Conservation (phyloP, 2,888 invertebrate genomes). For the Drosophila siamana region DNA sequence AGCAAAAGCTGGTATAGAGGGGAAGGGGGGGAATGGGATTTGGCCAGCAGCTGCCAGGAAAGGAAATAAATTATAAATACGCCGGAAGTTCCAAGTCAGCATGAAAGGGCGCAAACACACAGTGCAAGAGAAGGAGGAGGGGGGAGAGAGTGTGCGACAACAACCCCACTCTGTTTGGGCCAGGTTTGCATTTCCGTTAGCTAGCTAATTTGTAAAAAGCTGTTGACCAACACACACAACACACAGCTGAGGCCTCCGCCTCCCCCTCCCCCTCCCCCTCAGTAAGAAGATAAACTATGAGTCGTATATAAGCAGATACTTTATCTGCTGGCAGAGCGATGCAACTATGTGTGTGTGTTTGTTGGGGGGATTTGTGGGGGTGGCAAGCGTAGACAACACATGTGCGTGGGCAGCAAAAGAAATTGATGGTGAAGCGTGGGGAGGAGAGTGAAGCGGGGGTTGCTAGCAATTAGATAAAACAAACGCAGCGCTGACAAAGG, state of each 20-base stretch:
- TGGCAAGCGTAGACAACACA: conserved; percentile 32
- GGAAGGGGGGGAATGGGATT: conserved; percentile 35
- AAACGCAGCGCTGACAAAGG: conserved; percentile 81
- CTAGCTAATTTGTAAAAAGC: conserved; percentile 81
- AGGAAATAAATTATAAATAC: conserved; percentile 81
- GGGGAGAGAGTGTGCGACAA: neutral
- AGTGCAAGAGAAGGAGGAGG: neutral
- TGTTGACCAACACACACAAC: conserved; percentile 74
- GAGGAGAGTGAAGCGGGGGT: neutral
- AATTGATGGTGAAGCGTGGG: too few relatives aligned
- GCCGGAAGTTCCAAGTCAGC: conserved; percentile 82
- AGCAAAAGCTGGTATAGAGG: too few relatives aligned
- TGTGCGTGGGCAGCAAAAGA: conserved; percentile 13
- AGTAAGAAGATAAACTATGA: conserved; percentile 77
- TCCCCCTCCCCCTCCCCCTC: neutral
- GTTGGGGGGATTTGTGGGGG: conserved; percentile 13
- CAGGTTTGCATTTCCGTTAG: conserved; percentile 81
- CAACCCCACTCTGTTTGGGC: conserved; percentile 36
- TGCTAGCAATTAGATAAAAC: conserved; percentile 77
- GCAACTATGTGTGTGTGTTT: conserved; percentile 4
- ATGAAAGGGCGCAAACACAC: conserved; percentile 73
- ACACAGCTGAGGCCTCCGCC: conserved; percentile 72
- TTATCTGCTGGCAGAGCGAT: conserved; percentile 59
- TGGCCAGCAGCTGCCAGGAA: conserved; percentile 71
- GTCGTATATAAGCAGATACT: conserved; percentile 74